Base-by-base conservation (phyloP, 2,113 vertebrate genomes). In the Hydropotes inermis region DNA sequence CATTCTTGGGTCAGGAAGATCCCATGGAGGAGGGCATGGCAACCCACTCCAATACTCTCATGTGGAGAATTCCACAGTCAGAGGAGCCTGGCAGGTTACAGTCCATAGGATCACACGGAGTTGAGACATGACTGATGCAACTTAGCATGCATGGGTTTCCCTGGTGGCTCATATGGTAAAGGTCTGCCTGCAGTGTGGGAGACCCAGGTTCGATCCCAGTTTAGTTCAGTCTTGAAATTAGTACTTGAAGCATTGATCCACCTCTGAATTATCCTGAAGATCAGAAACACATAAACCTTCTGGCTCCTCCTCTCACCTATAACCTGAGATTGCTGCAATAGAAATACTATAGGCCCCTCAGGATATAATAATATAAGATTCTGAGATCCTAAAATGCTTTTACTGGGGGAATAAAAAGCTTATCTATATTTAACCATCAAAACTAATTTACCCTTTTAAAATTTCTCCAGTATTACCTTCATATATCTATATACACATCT, bases 251-350 rank as follows among this genome's bases (percentile, higher is more conserved):
- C 19, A 85, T 5, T 60, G 7, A 45, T 45, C 1, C 2, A 43
- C 3, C 8, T 67, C 50, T 79, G 25, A 5, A 23, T 36, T 64
- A 30, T 39, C 1, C 1, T 45, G 28, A 30, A 3, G 0, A 4
- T 76, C 10, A 28, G 4, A 93, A 89, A 60, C 1, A 13, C 12
- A 52, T 27, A n/a, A 39, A 11, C 0, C 3, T 87, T 64, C 50
- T 54, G 6, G 5, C 2, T 2, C 17, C 19, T 36, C 39, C 55
- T 6, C 2, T 74, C 1, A 33, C 5, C 6, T 43, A 10, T 47
- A 76, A 47, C 7, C 36, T 86, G 5, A 25, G 10, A 47, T 85
- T 5, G 7, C 7, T 23, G 39, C 16, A 74, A 1, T 17, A 19
- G 17, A 94, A 21, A 89, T 28, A 0, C 8, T 27, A 3, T 57